Base-by-base conservation (phyloP, 2,113 vertebrate species). In the Serranochromis macrocephalus region DNA sequence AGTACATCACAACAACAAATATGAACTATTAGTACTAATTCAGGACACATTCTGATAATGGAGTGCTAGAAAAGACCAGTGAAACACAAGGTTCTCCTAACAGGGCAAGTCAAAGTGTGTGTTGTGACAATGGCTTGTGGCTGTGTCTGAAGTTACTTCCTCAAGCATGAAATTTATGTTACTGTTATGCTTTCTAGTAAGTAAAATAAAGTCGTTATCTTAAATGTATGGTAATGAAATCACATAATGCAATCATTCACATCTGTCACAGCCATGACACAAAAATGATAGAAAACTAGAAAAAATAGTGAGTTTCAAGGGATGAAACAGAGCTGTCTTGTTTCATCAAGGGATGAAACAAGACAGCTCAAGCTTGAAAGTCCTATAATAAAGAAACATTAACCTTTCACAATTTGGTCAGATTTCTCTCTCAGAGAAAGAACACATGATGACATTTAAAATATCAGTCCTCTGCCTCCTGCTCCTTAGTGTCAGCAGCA, bases 391-490 rank as follows among this genome's bases (percentile, higher is more conserved):
- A 68, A 78, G 7, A 78, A 78, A 29, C 26, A 49, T 78, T 31
- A 51, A 29, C 29, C 54, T 40, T 1, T 81, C 57, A 63, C 24
- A 10, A 24, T 26, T 73, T 58, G 3, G 40, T 42, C 31, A 63
- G 11, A 1, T 26, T 55, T 31, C 38, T n/a, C 16, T 47, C 17
- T n/a, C 45, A 13, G 5, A 78, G 73, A 19, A 29, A 29, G 71
- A 75, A 47, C 24, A 12, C 24, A 47, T 47, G 19, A 4, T 63
- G n/a, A 21, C 2, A 12, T 47, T 42, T 66, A 29, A 58, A 81
- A 73, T 33, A 13, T 95, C 89, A 88, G 29, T 88, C 16, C 42
- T 33, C 81, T 31, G 42, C 54, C 80, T 88, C 81, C 66, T 87
- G 5, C 84, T 61, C 9, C 26, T 19, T 26, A 2, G 58, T 24